phyloP scores from a whole-genome alignment of 53 echinoderm and acorn worm species.

The Astropecten irregularis region DNA sequence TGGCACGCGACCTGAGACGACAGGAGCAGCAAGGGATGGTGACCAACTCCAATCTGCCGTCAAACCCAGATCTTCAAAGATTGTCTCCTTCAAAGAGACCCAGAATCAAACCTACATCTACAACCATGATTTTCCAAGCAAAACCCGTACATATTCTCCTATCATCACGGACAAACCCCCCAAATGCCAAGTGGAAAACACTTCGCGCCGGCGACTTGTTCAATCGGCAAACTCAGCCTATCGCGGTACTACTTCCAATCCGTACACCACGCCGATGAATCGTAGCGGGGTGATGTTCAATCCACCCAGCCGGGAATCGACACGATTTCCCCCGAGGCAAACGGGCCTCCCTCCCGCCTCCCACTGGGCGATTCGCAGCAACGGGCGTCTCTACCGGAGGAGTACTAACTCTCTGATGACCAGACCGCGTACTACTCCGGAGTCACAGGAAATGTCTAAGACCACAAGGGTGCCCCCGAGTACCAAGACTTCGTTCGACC shows the following conservation, averaged over 20 bases:
- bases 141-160: background rate
- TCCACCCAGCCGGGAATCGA: too few relatives aligned
- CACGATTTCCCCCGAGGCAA: too few relatives aligned
- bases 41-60: background rate
- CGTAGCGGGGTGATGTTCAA: too few relatives aligned
- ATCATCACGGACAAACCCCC: background rate
- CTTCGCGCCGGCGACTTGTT: background rate
- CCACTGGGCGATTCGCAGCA: background rate
- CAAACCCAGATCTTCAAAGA: conserved; percentile 7
- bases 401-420: background rate
- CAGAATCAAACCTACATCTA: conserved; percentile 19
- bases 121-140: background rate
- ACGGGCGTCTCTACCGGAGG: conserved; percentile 7
- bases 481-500: background rate
- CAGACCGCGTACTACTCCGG: conserved; percentile 17
- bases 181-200: background rate
- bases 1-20: background rate
- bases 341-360: background rate
- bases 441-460: background rate
- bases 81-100: conserved; percentile 30
- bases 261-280: too few relatives aligned
- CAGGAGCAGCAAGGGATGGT: background rate
- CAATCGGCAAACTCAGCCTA: background rate
- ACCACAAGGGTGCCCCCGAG: background rate
- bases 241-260: background rate